Base-by-base conservation (phyloP, 2,113 vertebrate genomes). In the Xerus inauris region DNA sequence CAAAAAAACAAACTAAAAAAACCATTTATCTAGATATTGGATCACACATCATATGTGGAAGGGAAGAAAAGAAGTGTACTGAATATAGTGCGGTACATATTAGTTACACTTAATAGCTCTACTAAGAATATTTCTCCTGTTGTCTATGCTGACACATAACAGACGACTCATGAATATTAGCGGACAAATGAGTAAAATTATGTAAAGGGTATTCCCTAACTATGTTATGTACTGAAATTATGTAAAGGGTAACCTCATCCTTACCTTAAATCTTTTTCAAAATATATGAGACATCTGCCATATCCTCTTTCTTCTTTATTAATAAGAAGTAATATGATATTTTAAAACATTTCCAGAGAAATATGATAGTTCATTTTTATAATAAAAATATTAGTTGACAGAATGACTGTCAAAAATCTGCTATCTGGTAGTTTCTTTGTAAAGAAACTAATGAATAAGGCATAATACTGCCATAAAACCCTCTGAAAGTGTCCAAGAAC, bases 231-330 rank as follows among this genome's bases (percentile, higher is more conserved):
- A n/a, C n/a, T n/a, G n/a, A 89, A 79, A 47, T 75, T 87, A 81
- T 75, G 57, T 84, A 38, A 89, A 92, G 0, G 11, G 20, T 67
- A 72, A 42, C 1, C 30, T 87, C 30, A 64, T 81, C n/a, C 22
- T 95, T 42, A 49, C 77, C 71, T 87, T 95, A 95, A 84, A 87
- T 86, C 49, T 73, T 93, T 90, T 72, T 83, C n/a, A 87, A 95
- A 94, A 89, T 71, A 76, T 13, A 67, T 75, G 80, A 65, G 54
- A 75, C 22, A 87, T 69, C n/a, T 54, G 30, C 40, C 47, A 84
- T 64, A 71, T 54, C 86, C 69, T 94, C 54, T 73, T 20, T 91
- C 51, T 65, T 59, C 54, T 45, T 77, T 47, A 24, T 83, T 80
- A 87, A n/a, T 54, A 9, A 19, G 13, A 38, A 76, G 35, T 17